These are phyloP conservation scores for Ceratosolen fusciceps DNA, from an alignment of 1,140 invertebrate species.

Conservation along the genomic window DNA sequence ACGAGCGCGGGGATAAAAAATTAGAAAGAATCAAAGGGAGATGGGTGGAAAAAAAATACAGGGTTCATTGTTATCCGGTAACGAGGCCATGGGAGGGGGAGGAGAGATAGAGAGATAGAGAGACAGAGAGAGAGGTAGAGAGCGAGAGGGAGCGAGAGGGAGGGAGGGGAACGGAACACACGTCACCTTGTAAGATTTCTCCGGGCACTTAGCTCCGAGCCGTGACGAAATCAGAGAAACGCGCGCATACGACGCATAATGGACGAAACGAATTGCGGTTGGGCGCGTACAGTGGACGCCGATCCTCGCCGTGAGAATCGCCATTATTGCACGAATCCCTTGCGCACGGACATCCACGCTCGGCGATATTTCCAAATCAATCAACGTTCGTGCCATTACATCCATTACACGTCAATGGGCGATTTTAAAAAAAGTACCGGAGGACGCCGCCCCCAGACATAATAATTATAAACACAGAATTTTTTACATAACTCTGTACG, in stretches of 20 bases:
- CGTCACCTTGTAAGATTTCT: conserved; percentile 33
- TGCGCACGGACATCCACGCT: not conserved
- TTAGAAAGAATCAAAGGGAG: not conserved
- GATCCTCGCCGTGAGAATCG: conserved; percentile 12
- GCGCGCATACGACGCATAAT: conserved; percentile 3
- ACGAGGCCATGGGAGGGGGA: conserved; percentile 18
- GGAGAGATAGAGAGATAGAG: too few species aligned
- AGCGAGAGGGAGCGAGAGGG: too few species aligned
- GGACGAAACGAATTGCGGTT: conserved; percentile 21
- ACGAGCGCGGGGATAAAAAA: not conserved
- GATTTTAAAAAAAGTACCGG: too few species aligned
- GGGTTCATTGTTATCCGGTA: conserved; percentile 30
- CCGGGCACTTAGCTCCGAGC: conserved; percentile 6
- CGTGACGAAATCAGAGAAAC: conserved; percentile 28
- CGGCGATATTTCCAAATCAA: conserved; percentile 23
- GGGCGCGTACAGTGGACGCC: not conserved
- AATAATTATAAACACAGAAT: too few species aligned
- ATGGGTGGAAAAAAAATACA: not conserved
- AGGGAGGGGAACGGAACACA: too few species aligned
- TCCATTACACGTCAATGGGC: too few species aligned
- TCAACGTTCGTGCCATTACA: not conserved
- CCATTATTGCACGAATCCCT: conserved; percentile 19
- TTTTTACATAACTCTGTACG: too few species aligned
- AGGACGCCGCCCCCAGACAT: too few species aligned
- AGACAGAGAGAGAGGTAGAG: too few species aligned